Evolutionary conservation across 2,797 vertebrate genomes (phyloP).

Genomic region (Vipera latastei): DNA sequence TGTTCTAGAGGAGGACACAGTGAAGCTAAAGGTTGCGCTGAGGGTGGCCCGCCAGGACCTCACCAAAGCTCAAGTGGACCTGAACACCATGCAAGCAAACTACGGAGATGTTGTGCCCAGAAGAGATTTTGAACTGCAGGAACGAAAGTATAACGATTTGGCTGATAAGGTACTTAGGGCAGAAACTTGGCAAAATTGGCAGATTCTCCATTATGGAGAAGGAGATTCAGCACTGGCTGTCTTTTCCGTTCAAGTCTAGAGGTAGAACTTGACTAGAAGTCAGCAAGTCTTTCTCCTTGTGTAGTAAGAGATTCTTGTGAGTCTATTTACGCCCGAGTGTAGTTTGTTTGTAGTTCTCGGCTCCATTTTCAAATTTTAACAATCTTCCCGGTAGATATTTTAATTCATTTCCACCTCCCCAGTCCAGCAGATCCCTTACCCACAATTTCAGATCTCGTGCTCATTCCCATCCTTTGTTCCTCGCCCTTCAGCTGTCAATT

Average conservation of each 20-base stretch:
- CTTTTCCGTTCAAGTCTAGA: background rate
- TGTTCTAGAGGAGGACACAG: conserved; percentile 67
- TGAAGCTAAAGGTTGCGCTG: conserved; percentile 77
- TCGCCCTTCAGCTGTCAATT: conserved; percentile 66
- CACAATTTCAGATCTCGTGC: background rate
- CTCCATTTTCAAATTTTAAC: background rate
- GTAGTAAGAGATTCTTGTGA: background rate
- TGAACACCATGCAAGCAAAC: conserved; percentile 75
- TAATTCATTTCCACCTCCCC: background rate
- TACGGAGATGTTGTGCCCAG: conserved; percentile 81
- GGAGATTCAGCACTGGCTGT: background rate
- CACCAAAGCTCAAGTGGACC: conserved; percentile 75
- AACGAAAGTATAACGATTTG: conserved; percentile 69
- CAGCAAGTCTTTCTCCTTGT: no score
- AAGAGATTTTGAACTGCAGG: conserved; percentile 76
- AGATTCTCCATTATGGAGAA: background rate
- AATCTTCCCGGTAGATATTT: background rate
- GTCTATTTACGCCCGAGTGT: background rate
- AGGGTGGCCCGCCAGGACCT: conserved; percentile 78
- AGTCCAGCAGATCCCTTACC: background rate
- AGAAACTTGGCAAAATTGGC: background rate
- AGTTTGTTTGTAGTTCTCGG: background rate
- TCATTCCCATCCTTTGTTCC: background rate
- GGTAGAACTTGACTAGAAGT: background rate
- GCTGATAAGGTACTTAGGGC: conserved; percentile 69